Conservation (phyloP, 2,797 vertebrate genomes). For the Cryptoblepharus egeriae region DNA sequence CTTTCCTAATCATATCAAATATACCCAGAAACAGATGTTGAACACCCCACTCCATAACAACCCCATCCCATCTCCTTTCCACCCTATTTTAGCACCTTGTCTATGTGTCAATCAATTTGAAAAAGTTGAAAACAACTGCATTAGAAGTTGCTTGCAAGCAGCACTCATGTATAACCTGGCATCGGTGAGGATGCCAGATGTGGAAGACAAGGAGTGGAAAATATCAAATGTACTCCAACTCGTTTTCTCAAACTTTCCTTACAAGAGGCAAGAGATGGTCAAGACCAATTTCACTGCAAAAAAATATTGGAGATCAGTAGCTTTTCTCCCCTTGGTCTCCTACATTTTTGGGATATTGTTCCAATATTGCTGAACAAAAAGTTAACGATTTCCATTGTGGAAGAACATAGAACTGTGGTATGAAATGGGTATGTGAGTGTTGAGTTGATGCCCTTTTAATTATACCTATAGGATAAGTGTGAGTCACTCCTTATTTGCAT, state of each 20-base stretch:
- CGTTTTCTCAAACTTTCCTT: not conserved
- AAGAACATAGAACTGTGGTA: not conserved
- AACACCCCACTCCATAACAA: too few species aligned
- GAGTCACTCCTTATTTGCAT: constrained; percentile 20
- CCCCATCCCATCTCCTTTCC: too few species aligned
- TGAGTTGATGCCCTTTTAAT: not conserved
- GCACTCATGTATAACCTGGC: not conserved
- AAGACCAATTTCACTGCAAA: not conserved
- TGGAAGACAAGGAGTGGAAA: not conserved
- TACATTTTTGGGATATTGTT: not conserved
- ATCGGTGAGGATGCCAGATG: not conserved
- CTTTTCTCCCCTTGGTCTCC: not conserved
- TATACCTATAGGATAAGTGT: not conserved
- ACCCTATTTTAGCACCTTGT: too few species aligned
- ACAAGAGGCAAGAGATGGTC: not conserved
- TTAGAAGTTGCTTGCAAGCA: constrained; percentile 1
- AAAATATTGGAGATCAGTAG: not conserved
- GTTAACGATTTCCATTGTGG: not conserved
- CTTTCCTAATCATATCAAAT: too few species aligned
- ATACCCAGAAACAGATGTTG: too few species aligned
- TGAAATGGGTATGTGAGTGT: not conserved
- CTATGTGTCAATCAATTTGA: too few species aligned
- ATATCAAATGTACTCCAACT: not conserved
- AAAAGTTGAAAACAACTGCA: not conserved
- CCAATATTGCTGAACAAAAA: constrained; percentile 35